These are phyloP conservation scores for Lycocerus yunnanus DNA, from an alignment of 2,888 invertebrate genomes.

Conservation along the genomic window DNA sequence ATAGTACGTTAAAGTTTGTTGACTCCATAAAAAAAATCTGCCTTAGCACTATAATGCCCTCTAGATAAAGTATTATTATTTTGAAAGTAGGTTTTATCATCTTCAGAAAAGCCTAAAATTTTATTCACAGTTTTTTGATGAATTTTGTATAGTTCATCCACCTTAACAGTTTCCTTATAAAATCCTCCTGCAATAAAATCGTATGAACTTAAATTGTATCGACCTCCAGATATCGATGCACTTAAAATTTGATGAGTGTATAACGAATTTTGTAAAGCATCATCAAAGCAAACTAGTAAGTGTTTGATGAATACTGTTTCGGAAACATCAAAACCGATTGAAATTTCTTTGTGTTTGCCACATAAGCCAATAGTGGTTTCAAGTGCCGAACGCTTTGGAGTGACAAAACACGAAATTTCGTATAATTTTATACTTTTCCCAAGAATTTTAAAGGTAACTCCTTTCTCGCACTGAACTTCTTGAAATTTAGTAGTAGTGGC, in stretches of 20 bases:
- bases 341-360: slow-evolving; percentile 46
- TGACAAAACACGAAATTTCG: slow-evolving; percentile 53
- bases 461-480: neutral
- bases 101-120: slow-evolving; percentile 40
- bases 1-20: slow-evolving; percentile 65
- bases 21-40: slow-evolving; percentile 65
- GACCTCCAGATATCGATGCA: slow-evolving; percentile 58
- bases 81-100: slow-evolving; percentile 55
- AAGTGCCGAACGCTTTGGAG: slow-evolving; percentile 54
- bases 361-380: slow-evolving; percentile 56
- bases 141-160: slow-evolving; percentile 46
- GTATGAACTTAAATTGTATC: slow-evolving; percentile 56
- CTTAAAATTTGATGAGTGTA: slow-evolving; percentile 60
- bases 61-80: slow-evolving; percentile 56
- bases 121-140: slow-evolving; percentile 45
- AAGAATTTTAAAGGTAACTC: neutral
- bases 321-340: slow-evolving; percentile 60
- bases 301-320: slow-evolving; percentile 57
- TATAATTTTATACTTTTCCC: slow-evolving; percentile 21
- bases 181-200: slow-evolving; percentile 57
- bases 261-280: slow-evolving; percentile 56
- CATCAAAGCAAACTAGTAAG: slow-evolving; percentile 62
- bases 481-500: too few species aligned
- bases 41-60: slow-evolving; percentile 67
- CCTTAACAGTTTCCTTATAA: slow-evolving; percentile 49